These are phyloP conservation scores for Cyclina sinensis DNA, from an alignment of 1,140 invertebrate species.

Conservation along the genomic window DNA sequence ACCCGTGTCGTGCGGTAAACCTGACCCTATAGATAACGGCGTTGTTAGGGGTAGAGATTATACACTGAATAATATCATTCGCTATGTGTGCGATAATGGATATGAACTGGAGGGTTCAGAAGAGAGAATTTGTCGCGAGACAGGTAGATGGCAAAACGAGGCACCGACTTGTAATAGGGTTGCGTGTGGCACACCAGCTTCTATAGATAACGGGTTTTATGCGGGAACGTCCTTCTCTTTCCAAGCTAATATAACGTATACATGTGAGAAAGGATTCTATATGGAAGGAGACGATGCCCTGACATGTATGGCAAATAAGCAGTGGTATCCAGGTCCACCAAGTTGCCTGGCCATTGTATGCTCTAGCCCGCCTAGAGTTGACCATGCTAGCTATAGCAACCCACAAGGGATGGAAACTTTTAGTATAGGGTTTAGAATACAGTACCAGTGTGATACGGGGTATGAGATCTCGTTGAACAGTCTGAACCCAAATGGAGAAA, in stretches of 20 bases:
- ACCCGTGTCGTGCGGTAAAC: slow-evolving; percentile 82
- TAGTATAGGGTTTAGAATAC: slow-evolving; percentile 77
- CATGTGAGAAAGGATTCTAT: slow-evolving; percentile 92
- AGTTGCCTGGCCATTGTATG: slow-evolving; percentile 45
- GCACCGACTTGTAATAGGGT: slow-evolving; percentile 83
- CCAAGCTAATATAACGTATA: slow-evolving; percentile 89
- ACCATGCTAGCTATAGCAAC: slow-evolving; percentile 20
- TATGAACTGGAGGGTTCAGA: slow-evolving; percentile 83
- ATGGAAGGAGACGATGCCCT: slow-evolving; percentile 92
- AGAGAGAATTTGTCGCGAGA: slow-evolving; percentile 82
- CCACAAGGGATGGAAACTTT: slow-evolving; percentile 64
- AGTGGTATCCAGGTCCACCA: slow-evolving; percentile 90
- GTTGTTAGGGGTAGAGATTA: slow-evolving; percentile 83
- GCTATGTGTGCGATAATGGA: slow-evolving; percentile 85
- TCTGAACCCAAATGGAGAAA: slow-evolving; percentile 69
- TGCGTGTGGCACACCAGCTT: slow-evolving; percentile 72
- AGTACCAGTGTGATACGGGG: slow-evolving; percentile 81
- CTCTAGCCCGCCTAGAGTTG: slow-evolving; percentile 44
- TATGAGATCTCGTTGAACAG: slow-evolving; percentile 74
- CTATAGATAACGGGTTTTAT: slow-evolving; percentile 78
- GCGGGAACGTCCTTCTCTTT: slow-evolving; percentile 67
- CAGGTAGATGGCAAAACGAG: slow-evolving; percentile 84
- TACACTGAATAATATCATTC: slow-evolving; percentile 88
- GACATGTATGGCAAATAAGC: slow-evolving; percentile 92
- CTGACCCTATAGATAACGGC: slow-evolving; percentile 72